A percentile compares a stretch with the other conserved stretches of the same genome.
phyloP scores from a whole-genome alignment of 2,888 invertebrate genomes.

The Laothoe populi region DNA sequence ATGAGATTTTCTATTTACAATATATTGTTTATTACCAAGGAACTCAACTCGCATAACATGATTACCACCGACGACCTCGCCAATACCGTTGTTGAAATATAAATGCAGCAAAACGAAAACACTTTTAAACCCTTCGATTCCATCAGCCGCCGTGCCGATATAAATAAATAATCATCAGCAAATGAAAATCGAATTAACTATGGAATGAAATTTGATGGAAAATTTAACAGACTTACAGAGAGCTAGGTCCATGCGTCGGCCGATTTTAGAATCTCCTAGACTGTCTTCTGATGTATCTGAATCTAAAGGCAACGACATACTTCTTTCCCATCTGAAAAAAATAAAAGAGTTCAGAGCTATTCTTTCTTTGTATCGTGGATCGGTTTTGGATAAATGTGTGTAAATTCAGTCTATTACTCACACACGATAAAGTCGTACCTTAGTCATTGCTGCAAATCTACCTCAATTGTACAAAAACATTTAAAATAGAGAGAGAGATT shows the following conservation, averaged over 20 bases:
- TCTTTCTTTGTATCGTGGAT: not conserved
- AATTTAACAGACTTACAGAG: slow-evolving; percentile 88
- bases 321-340: slow-evolving; percentile 87
- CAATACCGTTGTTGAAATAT: slow-evolving; percentile 45
- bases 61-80: slow-evolving; percentile 34
- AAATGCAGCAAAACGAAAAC: slow-evolving; percentile 55
- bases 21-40: slow-evolving; percentile 43
- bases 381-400: not conserved
- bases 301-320: slow-evolving; percentile 88
- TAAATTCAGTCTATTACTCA: no score
- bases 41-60: slow-evolving; percentile 58
- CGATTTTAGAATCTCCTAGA: slow-evolving; percentile 74
- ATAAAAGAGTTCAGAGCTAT: not conserved
- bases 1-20: not conserved
- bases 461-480: no score
- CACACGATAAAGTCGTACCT: no score
- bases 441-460: no score
- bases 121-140: slow-evolving; percentile 43
- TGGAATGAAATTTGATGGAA: slow-evolving; percentile 47
- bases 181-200: slow-evolving; percentile 78
- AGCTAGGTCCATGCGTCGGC: slow-evolving; percentile 93
- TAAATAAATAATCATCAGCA: slow-evolving; percentile 79
- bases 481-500: no score
- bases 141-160: slow-evolving; percentile 78
- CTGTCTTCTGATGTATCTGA: slow-evolving; percentile 77